These are phyloP conservation scores for Zaprionus kolodkinae DNA, from an alignment of 1,140 invertebrate genomes.

Conservation along the genomic window DNA sequence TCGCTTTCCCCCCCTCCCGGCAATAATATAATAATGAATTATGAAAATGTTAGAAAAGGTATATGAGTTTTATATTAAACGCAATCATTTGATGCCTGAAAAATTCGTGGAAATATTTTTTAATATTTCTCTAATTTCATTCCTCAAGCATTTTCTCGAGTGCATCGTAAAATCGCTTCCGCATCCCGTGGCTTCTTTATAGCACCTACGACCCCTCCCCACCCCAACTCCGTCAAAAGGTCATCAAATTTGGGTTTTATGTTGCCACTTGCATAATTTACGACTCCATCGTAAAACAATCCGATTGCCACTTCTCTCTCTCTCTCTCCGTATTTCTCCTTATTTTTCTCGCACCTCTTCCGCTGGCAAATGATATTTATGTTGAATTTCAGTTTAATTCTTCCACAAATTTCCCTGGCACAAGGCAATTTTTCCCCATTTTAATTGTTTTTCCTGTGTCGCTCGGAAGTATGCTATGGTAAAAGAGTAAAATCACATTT, in stretches of 20 bases:
- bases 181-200: neutral
- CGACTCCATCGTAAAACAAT: conserved; percentile 20
- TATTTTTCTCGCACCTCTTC: neutral
- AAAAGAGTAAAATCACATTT: conserved; percentile 4
- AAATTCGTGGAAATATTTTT: neutral
- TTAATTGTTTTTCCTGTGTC: conserved; percentile 68
- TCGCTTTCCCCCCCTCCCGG: neutral
- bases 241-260: conserved; percentile 37
- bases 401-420: conserved; percentile 21
- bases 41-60: neutral
- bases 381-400: conserved; percentile 21
- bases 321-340: no score
- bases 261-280: conserved; percentile 34
- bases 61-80: conserved; percentile 13
- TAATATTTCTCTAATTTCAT: conserved; percentile 7
- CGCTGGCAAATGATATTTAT: conserved; percentile 22
- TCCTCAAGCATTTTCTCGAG: neutral
- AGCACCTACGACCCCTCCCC: neutral
- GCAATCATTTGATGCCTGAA: conserved; percentile 1
- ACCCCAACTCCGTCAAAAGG: neutral
- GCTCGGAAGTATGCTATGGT: conserved; percentile 36
- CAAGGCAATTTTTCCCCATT: conserved; percentile 9
- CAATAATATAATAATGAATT: conserved; percentile 2
- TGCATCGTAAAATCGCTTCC: conserved; percentile 33
- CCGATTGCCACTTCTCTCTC: neutral